Evolutionary conservation across 2,113 vertebrate species (phyloP).

Genomic region (Phyllostomus discolor): DNA sequence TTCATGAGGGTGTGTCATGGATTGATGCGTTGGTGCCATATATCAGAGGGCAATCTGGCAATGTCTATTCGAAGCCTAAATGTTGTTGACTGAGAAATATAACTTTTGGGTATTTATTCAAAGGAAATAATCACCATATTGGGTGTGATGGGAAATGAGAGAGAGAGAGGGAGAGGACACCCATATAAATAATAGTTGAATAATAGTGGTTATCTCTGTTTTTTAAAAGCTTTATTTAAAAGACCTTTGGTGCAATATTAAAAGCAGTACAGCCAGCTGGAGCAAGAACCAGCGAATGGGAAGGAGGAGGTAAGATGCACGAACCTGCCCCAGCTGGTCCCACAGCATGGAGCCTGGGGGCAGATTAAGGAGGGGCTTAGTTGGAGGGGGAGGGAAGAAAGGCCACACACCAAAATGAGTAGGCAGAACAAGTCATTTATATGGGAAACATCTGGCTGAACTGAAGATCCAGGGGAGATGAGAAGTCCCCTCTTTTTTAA

Average conservation of each 20-base stretch:
- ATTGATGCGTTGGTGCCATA: background rate
- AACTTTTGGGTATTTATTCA: background rate
- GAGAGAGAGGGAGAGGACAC: background rate
- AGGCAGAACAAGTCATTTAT: constrained; percentile 59
- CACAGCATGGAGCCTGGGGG: background rate
- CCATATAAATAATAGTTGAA: background rate
- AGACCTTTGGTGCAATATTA: constrained; percentile 73
- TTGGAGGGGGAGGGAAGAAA: background rate
- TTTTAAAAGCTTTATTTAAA: constrained; percentile 74
- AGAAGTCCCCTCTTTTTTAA: background rate
- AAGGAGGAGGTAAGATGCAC: background rate
- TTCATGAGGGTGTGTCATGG: background rate
- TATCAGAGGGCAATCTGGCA: background rate
- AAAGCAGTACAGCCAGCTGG: constrained; percentile 71
- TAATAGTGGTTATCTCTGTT: background rate
- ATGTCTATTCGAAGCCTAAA: background rate
- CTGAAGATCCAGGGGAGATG: constrained; percentile 13
- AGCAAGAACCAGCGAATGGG: constrained; percentile 24
- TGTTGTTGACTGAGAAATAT: background rate
- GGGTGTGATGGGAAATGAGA: background rate
- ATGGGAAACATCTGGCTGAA: constrained; percentile 64
- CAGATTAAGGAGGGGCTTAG: background rate
- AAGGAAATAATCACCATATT: background rate
- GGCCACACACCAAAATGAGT: constrained; percentile 59
- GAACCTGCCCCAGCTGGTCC: background rate